Percentiles rank a stretch among this genome's conserved stretches.
Evolutionary conservation across 2,113 vertebrate species (phyloP).

Genomic region (Corydoras sp.): DNA sequence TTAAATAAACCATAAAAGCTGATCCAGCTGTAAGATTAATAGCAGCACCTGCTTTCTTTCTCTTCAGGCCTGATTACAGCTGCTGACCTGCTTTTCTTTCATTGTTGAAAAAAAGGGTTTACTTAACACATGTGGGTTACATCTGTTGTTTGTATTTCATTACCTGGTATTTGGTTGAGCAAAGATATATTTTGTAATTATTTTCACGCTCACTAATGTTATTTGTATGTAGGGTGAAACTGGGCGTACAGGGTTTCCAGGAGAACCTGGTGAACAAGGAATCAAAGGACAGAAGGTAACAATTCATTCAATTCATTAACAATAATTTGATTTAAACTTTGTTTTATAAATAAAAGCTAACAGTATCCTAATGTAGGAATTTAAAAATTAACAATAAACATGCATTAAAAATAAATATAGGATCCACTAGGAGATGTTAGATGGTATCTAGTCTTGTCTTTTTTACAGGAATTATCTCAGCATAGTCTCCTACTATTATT

Average conservation of each 20-base stretch:
- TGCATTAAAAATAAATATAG: too few species aligned
- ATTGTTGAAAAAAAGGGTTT: conserved; percentile 7
- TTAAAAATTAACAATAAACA: too few species aligned
- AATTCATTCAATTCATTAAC: background rate
- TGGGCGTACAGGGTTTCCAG: conserved; percentile 64
- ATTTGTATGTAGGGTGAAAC: conserved; percentile 60
- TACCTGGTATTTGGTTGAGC: background rate
- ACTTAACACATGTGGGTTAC: conserved; percentile 10
- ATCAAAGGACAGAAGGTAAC: conserved; percentile 73
- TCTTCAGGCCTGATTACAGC: conserved; percentile 11
- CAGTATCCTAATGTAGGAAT: too few species aligned
- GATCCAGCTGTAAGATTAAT: conserved; percentile 11
- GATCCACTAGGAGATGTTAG: too few species aligned
- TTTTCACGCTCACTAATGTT: conserved; percentile 3
- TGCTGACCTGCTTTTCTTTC: conserved; percentile 13
- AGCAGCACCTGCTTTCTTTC: conserved; percentile 19
- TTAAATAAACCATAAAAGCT: too few species aligned
- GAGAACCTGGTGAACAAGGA: conserved; percentile 64
- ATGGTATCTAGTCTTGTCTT: background rate
- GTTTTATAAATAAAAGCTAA: too few species aligned
- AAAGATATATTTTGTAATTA: background rate
- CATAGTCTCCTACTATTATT: background rate
- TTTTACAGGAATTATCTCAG: too few species aligned
- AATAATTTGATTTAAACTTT: too few species aligned
- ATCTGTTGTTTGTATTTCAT: conserved; percentile 1